phyloP scores from a whole-genome alignment of 2,113 vertebrate genomes.

The Pithys albifrons region DNA sequence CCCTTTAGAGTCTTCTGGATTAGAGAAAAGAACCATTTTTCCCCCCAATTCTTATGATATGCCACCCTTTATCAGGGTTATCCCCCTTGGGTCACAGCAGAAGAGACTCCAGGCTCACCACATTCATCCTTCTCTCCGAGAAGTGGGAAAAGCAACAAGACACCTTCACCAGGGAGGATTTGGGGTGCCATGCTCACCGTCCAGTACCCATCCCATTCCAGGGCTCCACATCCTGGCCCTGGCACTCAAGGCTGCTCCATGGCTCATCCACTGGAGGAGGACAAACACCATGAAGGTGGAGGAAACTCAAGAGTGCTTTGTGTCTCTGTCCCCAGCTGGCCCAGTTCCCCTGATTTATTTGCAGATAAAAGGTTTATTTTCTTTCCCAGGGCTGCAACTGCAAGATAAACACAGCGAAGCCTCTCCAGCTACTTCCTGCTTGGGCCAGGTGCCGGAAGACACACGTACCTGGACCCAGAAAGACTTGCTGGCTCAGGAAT shows the following conservation, averaged over 20 bases:
- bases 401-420: background rate
- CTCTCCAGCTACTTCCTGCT: background rate
- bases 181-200: rapidly evolving
- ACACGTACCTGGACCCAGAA: rapidly evolving
- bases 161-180: background rate
- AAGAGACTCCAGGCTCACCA: background rate
- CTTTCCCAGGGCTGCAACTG: background rate
- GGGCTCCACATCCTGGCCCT: background rate
- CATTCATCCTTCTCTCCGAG: background rate
- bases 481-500: background rate
- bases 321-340: background rate
- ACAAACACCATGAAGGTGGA: rapidly evolving
- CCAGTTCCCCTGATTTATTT: background rate
- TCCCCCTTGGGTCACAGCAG: background rate
- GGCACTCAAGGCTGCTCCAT: rapidly evolving
- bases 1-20: background rate
- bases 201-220: rapidly evolving
- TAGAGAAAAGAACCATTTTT: background rate
- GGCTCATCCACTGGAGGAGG: background rate
- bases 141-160: background rate
- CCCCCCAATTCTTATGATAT: background rate
- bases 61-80: background rate
- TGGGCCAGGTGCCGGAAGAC: background rate
- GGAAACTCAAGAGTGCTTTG: rapidly evolving
- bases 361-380: slow-evolving; percentile 32